Percentiles rank a stretch among this genome's conserved stretches.
Evolutionary conservation across 2,797 vertebrate genomes (phyloP).

Genomic region (Hephaestus fuliginosus): DNA sequence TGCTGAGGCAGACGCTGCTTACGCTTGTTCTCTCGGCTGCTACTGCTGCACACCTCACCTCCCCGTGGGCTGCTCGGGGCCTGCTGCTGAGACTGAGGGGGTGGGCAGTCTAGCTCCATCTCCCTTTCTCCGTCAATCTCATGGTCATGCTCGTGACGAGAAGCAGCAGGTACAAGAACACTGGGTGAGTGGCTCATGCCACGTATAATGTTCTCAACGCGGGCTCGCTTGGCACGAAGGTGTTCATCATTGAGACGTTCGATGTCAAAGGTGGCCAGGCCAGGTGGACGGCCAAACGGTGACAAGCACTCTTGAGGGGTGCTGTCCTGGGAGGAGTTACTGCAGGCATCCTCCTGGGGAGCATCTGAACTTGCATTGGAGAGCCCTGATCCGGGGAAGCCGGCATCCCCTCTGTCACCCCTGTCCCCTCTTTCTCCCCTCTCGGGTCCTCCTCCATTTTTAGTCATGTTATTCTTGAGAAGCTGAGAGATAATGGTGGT

Average conservation of each 20-base stretch:
- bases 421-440: conserved; percentile 78
- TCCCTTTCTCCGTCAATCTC: conserved; percentile 90
- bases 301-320: conserved; percentile 97
- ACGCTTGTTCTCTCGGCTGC: conserved; percentile 97
- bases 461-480: conserved; percentile 99
- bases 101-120: conserved; percentile 91
- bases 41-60: conserved; percentile 75
- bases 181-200: conserved; percentile 99
- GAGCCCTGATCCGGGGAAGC: conserved; percentile 95
- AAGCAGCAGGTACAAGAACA: conserved; percentile 84
- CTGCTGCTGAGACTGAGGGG: conserved; percentile 94
- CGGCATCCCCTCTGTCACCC: conserved; percentile 80
- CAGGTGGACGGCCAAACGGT: conserved; percentile 93
- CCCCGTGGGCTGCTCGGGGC: conserved; percentile 93
- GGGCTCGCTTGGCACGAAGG: conserved; percentile 97
- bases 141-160: conserved; percentile 91
- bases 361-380: conserved; percentile 96
- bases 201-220: conserved; percentile 99
- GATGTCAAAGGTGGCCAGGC: conserved; percentile 93
- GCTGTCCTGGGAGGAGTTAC: conserved; percentile 98
- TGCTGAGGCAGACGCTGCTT: conserved; percentile 99
- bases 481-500: conserved; percentile 99
- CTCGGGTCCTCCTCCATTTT: conserved; percentile 90
- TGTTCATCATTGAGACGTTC: conserved; percentile 98
- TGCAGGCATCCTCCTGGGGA: conserved; percentile 97